Evolutionary conservation across 92 coral and sea anemone species (phyloP), one percentile per base, ranked within the genome.

Genomic region (Porites rus): DNA sequence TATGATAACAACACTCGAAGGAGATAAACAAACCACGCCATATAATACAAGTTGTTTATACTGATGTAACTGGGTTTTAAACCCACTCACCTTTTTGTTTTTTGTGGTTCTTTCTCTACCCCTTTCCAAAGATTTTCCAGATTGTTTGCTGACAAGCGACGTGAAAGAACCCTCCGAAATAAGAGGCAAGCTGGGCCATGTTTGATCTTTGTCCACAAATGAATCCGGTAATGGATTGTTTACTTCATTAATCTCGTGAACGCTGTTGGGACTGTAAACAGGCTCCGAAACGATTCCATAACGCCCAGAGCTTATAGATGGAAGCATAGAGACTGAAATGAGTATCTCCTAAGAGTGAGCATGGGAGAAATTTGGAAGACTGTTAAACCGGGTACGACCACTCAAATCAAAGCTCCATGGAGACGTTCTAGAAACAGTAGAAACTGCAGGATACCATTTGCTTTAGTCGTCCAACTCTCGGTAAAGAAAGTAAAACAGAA

Each of bases 101-200:
- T 20, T 66, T 43, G 17, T 52, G 53, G 66, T 46, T 52, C 31
- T 52, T 38, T 7, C 75, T 68, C 46, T 52, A 38, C 52, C 13
- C 38, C 5, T 75, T 51, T 69, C 56, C 58, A 70, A 81, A 71
- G 88, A 73, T 54, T 75, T 86, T 21, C 73, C 73, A 8, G 95
- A 89, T 65, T 71, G 79, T 31, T 89, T 86, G 51, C 97, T 92
- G 10, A 89, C 83, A 72, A 94, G 77, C 10, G 98, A 93, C 18
- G 93, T 86, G 69, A 93, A 90, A 51, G 92, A 93, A 14, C 94
- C 93, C 63, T 94, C 93, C 4, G 94, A 82, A 76, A 94, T 91
- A 51, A 87, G 69, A 46, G 98, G 98, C 51, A 94, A 85, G 54
- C 87, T 81, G 64, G 94, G 89, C 11, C 90, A 79, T 66, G 77